phyloP scores from a whole-genome alignment of 1,140 invertebrate genomes.

The Lutraria rhynchaena region DNA sequence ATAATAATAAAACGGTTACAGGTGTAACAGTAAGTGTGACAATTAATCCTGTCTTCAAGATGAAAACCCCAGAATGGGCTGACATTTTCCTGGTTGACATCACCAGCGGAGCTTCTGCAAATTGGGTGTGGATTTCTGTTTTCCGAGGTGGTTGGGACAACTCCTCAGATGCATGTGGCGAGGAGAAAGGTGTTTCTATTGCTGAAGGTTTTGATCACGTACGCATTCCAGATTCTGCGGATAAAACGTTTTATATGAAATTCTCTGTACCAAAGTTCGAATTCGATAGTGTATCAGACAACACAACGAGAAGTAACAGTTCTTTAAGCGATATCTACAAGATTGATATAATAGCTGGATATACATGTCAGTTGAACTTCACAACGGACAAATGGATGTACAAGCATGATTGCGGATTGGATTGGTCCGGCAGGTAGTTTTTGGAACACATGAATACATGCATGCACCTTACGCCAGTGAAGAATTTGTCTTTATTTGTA shows the following conservation, averaged over 20 bases:
- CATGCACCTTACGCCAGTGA: too few species aligned
- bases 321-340: too few species aligned
- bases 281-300: not conserved
- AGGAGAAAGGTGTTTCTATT: not conserved
- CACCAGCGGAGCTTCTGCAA: too few species aligned
- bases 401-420: too few species aligned
- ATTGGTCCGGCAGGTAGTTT: too few species aligned
- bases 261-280: not conserved
- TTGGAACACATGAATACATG: too few species aligned
- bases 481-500: too few species aligned
- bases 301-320: not conserved
- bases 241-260: slow-evolving; percentile 1
- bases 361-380: slow-evolving; percentile 15
- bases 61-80: slow-evolving; percentile 49
- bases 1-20: slow-evolving; percentile 1
- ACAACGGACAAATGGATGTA: too few species aligned
- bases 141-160: not conserved
- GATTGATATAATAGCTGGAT: not conserved
- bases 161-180: not conserved
- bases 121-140: not conserved
- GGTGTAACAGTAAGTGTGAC: slow-evolving; percentile 16
- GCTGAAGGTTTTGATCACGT: not conserved
- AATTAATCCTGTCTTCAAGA: slow-evolving; percentile 32
- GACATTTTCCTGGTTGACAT: slow-evolving; percentile 19
- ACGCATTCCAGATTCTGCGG: not conserved